Base-by-base conservation (phyloP, 35 echinoderm and acorn worm species). In the Heliocidaris erythrogramma region DNA sequence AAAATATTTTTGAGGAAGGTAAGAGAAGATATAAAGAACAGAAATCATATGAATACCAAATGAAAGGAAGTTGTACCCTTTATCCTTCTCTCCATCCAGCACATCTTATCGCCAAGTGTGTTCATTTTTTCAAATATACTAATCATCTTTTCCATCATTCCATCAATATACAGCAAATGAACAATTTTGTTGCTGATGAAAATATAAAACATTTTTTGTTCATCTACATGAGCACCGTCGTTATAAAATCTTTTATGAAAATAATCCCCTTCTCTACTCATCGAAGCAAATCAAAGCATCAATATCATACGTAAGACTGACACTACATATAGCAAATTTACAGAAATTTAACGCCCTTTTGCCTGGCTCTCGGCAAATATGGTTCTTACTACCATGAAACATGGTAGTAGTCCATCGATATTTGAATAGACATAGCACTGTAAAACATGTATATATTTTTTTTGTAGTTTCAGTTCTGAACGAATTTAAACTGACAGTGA, bases 91-190 rank as follows among this genome's bases (percentile, higher is more conserved):
- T 78, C 65, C 65, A 21, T 78, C 65, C 65, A 21, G 18, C 65
- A 78, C 65, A 78, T 78, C 65, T 78, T 78, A 78, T 78, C 65
- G 65, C 65, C 65, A 78, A 78, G 27, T 78, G 65, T 78, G 65
- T 78, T 78, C 65, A 78, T 78, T 78, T 12, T 69, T 78, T 24
- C 21, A 78, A 78, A 78, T 78, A 78, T 78, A 78, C 65, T 24
- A 56, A 78, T 78, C 65, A 78, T 18, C 21, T 24, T 27, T 78
- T 24, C 21, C 2, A 78, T n/a, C 65, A 69, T n/a, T 78, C 27
- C 65, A 78, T 27, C 65, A 4, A 7, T 78, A 1, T 3, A 78
- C 65, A 78, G 65, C 27, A 56, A 56, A 27, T 78, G 7, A 7
- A 7, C 18, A 18, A 78, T 78, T 78, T 78, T 24, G 27, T 78